phyloP scores from a whole-genome alignment of 2,113 vertebrate genomes.

The Holacanthus passer region DNA sequence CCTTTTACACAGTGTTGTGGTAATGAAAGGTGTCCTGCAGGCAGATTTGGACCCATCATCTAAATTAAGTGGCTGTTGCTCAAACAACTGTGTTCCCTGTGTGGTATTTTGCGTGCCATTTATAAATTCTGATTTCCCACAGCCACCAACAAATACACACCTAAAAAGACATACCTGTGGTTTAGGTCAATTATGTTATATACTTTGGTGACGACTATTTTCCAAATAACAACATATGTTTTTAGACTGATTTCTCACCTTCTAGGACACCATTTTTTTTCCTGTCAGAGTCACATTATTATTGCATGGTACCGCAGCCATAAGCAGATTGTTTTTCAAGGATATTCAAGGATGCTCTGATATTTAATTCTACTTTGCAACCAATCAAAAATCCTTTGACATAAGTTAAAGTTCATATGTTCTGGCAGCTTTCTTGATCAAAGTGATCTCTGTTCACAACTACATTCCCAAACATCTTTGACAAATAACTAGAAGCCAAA shows the following conservation, averaged over 20 bases:
- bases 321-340: background rate
- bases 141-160: slow-evolving; percentile 20
- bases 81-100: background rate
- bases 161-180: slow-evolving; percentile 25
- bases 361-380: background rate
- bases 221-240: background rate
- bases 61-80: background rate
- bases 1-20: background rate
- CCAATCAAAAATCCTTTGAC: background rate
- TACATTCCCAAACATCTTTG: slow-evolving; percentile 1
- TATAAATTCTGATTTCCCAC: slow-evolving; percentile 17
- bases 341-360: background rate
- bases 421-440: background rate
- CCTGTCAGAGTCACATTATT: background rate
- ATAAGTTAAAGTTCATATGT: no score
- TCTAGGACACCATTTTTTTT: background rate
- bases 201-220: background rate
- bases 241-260: background rate
- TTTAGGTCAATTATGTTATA: background rate
- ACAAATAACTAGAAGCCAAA: background rate
- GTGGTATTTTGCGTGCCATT: slow-evolving; percentile 7
- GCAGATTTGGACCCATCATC: slow-evolving; percentile 11
- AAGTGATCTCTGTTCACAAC: background rate
- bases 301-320: background rate
- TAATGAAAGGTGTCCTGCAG: slow-evolving; percentile 39